These are phyloP conservation scores for Loriculus beryllinus DNA, from an alignment of 2,797 vertebrate species.

Conservation along the genomic window DNA sequence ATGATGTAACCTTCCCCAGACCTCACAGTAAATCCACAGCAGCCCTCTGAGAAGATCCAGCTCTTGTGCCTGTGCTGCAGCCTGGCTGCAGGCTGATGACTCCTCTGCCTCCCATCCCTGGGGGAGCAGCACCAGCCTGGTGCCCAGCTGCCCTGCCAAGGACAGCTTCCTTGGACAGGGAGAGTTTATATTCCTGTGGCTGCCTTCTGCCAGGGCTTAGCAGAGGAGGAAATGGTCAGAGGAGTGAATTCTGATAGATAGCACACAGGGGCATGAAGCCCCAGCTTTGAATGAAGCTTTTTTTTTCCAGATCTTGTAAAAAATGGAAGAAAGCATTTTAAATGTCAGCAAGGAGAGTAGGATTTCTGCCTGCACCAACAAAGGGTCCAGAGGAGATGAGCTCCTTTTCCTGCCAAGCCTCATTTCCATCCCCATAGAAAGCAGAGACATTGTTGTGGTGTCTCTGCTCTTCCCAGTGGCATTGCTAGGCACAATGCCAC, in stretches of 20 bases:
- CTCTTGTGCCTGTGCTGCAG: fast-evolving
- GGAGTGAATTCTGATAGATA: background rate
- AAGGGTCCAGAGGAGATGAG: background rate
- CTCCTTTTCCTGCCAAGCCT: background rate
- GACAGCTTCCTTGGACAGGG: background rate
- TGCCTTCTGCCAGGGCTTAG: background rate
- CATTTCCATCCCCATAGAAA: background rate
- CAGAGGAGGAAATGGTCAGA: background rate
- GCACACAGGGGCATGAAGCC: background rate
- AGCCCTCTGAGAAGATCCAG: background rate
- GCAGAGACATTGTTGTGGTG: background rate
- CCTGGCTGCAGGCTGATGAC: background rate
- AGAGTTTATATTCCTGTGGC: background rate
- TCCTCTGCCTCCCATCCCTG: background rate
- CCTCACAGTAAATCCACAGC: background rate
- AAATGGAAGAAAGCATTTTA: background rate
- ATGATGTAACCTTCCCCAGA: background rate
- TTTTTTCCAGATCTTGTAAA: background rate
- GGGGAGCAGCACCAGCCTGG: background rate
- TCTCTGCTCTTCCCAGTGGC: background rate
- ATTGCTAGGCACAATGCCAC: background rate
- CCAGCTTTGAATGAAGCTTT: background rate
- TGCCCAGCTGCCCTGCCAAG: background rate
- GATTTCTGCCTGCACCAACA: background rate
- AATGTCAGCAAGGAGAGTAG: background rate